phyloP scores from a whole-genome alignment of 2,888 invertebrate genomes.

The Gisinianus flammeolus region DNA sequence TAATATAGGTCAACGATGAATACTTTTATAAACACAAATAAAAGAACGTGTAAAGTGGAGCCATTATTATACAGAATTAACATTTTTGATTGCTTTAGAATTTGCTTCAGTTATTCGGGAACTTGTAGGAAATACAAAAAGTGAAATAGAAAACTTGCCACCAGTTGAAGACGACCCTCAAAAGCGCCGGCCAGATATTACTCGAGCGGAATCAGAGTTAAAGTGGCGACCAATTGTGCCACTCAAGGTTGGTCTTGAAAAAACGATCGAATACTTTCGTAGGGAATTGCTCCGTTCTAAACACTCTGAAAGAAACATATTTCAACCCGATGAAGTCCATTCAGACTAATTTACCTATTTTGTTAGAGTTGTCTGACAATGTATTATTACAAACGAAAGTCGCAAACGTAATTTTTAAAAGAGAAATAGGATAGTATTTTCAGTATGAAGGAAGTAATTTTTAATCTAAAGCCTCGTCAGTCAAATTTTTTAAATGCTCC shows the following conservation, averaged over 20 bases:
- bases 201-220: slow-evolving; percentile 80
- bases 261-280: slow-evolving; percentile 92
- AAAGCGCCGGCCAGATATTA: slow-evolving; percentile 90
- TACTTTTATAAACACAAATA: no score
- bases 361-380: no score
- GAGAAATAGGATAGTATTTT: no score
- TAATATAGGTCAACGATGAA: no score
- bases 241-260: slow-evolving; percentile 82
- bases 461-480: no score
- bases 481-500: no score
- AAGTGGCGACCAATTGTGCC: slow-evolving; percentile 90
- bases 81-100: slow-evolving; percentile 74
- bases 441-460: no score
- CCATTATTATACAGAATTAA: no score
- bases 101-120: slow-evolving; percentile 85
- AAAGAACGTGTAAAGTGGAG: no score
- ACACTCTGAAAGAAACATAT: slow-evolving; percentile 67
- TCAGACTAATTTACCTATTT: no score
- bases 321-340: slow-evolving; percentile 50
- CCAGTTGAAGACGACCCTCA: slow-evolving; percentile 97
- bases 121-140: slow-evolving; percentile 79
- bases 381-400: no score
- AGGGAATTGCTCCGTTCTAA: slow-evolving; percentile 73
- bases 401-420: no score
- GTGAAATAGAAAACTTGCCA: slow-evolving; percentile 79